Percentiles rank a stretch among this genome's conserved stretches.
Evolutionary conservation across 2,888 invertebrate species (phyloP).

Genomic region (Cephus sareptanus): DNA sequence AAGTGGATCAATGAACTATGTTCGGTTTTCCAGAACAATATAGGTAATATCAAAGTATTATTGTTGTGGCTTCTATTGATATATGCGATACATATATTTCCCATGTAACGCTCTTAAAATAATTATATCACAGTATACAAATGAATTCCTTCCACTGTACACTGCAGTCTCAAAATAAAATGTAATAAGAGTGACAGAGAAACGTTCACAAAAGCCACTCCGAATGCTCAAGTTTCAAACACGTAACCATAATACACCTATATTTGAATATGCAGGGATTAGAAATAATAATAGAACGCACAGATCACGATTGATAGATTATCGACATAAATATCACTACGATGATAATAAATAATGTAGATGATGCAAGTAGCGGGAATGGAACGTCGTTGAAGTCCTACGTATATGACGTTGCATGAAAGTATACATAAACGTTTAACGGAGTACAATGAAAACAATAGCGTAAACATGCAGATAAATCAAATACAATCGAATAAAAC

Average conservation of each 20-base stretch:
- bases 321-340: no score
- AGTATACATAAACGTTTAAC: neutral
- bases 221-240: no score
- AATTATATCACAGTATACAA: constrained; percentile 6
- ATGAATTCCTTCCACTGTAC: constrained; percentile 10
- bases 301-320: no score
- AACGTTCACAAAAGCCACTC: no score
- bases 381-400: neutral
- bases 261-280: no score
- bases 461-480: neutral
- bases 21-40: no score
- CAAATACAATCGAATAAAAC: neutral
- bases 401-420: neutral
- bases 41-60: no score
- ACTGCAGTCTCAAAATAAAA: constrained; percentile 5
- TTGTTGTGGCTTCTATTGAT: no score
- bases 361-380: neutral
- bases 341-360: neutral
- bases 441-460: neutral
- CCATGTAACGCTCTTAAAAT: neutral
- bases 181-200: neutral
- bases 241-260: no score
- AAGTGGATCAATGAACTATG: neutral
- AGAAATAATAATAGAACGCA: no score
- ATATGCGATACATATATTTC: neutral